phyloP scores from a whole-genome alignment of 1,140 invertebrate genomes.

The Scaptomyza hsui region DNA sequence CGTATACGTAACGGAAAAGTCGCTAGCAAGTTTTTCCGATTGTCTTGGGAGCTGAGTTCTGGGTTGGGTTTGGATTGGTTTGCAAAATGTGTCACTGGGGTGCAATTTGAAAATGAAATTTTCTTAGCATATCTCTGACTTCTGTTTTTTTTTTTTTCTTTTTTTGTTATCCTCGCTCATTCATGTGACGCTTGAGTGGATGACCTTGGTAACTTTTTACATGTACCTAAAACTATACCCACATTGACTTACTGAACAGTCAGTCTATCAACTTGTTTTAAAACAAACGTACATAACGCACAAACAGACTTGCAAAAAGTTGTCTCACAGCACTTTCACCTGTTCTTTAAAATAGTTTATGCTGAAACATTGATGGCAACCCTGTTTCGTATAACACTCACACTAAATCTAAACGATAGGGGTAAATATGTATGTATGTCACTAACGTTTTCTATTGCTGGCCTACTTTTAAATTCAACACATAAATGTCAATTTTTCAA shows the following conservation, averaged over 20 bases:
- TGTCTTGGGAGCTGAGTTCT: slow-evolving; percentile 58
- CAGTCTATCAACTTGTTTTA: slow-evolving; percentile 1
- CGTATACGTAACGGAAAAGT: too few relatives aligned
- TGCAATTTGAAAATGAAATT: slow-evolving; percentile 83
- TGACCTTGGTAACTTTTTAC: slow-evolving; percentile 33
- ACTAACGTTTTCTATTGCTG: too few relatives aligned
- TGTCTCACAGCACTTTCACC: not conserved
- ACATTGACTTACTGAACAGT: not conserved
- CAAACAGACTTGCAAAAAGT: not conserved
- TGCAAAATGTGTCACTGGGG: slow-evolving; percentile 78
- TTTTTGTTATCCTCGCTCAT: slow-evolving; percentile 21
- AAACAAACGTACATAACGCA: not conserved
- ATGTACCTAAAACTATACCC: not conserved
- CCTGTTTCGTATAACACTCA: too few relatives aligned
- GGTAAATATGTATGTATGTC: too few relatives aligned
- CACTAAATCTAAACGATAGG: too few relatives aligned
- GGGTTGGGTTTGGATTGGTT: slow-evolving; percentile 35
- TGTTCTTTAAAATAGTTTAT: not conserved
- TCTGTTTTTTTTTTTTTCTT: slow-evolving; percentile 26
- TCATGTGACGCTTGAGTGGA: slow-evolving; percentile 26
- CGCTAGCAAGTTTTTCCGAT: slow-evolving; percentile 69
- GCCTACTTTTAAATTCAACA: too few relatives aligned
- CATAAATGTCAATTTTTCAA: too few relatives aligned
- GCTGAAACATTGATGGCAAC: not conserved
- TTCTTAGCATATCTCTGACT: slow-evolving; percentile 39